These are phyloP conservation scores for Cephus pygmeus DNA, from an alignment of 2,888 invertebrate genomes.

Conservation along the genomic window DNA sequence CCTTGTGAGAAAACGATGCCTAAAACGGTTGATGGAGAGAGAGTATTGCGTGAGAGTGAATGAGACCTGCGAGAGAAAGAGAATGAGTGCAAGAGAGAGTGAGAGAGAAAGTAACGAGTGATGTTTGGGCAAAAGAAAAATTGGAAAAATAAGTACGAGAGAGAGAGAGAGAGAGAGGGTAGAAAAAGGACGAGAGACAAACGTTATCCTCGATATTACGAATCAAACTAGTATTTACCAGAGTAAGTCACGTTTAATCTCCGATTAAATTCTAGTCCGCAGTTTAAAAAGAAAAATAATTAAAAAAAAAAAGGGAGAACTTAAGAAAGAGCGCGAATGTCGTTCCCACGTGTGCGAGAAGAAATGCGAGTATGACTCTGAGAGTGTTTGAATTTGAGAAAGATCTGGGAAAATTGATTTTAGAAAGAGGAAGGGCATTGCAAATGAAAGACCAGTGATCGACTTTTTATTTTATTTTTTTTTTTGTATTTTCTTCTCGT, in stretches of 20 bases:
- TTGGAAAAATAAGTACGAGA: constrained; percentile 16
- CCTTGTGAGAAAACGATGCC: not conserved
- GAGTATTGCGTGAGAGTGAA: not conserved
- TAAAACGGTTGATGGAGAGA: not conserved
- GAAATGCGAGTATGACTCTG: constrained; percentile 24
- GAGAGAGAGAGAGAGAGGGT: constrained; percentile 3
- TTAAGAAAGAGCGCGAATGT: not conserved
- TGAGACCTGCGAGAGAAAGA: not conserved
- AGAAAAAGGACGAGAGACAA: constrained; percentile 22
- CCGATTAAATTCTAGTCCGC: constrained; percentile 64
- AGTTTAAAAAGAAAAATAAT: constrained; percentile 41
- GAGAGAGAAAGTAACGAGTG: not conserved
- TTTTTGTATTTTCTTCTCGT: constrained; percentile 32
- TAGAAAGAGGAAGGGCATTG: constrained; percentile 43
- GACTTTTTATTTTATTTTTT: constrained; percentile 27
- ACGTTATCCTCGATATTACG: constrained; percentile 55
- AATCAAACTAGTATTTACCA: constrained; percentile 64
- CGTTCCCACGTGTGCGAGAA: constrained; percentile 21
- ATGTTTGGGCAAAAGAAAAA: constrained; percentile 15
- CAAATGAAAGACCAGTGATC: constrained; percentile 56
- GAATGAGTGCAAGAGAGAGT: not conserved
- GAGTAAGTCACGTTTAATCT: constrained; percentile 62
- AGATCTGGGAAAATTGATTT: not conserved
- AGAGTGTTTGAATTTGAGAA: not conserved
- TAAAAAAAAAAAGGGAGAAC: constrained; percentile 24